Base-by-base conservation (phyloP, 2,888 invertebrate species). In the Drosophila paracracens region DNA sequence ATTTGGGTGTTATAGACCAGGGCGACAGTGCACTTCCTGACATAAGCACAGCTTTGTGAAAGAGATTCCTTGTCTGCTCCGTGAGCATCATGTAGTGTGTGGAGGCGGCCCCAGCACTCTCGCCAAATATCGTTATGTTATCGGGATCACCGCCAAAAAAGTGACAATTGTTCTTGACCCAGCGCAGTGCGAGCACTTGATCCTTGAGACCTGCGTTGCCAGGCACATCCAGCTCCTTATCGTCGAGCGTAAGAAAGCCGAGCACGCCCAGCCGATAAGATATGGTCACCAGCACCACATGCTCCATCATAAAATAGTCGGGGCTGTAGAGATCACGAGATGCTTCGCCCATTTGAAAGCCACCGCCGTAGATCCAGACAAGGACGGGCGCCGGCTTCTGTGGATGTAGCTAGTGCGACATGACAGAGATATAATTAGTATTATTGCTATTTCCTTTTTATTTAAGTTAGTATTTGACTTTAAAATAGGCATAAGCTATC, bases 151-250 rank as follows among this genome's bases (percentile, higher is more conserved):
- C 94, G 40, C 94, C 94, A 82, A 94, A 94, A 62, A 91, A 91
- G 16, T 88, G 73, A 25, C 94, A 94, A 78, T 94, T 94, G 2
- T 88, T 89, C 73, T 94, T 93, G 0, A 94, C 92, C 94, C 94
- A 94, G 74, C 93, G 93, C 51, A 94, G 78, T 0, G 94, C 94
- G 83, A 94, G 76, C 1, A 94, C 92, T 90, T 94, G 94, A 83
- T 94, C 94, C 88, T 94, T 94, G 0, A 94, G 89, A 3, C 94
- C 94, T 0, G 94, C 94, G 86, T 94, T 94, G 2, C 94, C 94
- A 0, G 94, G 94, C 56, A 94, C 92, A 57, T 93, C 92, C 11
- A 94, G 82, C 3, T 92, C 89, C 10, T 92, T 83, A 72, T 94
- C 94, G 60, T 93, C 91, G 0, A 94, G 86, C 38, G 93, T 92